Percentiles rank a stretch among this genome's conserved stretches.
Conservation (phyloP, 2,113 vertebrate genomes). For the Callopanchax toddi region DNA sequence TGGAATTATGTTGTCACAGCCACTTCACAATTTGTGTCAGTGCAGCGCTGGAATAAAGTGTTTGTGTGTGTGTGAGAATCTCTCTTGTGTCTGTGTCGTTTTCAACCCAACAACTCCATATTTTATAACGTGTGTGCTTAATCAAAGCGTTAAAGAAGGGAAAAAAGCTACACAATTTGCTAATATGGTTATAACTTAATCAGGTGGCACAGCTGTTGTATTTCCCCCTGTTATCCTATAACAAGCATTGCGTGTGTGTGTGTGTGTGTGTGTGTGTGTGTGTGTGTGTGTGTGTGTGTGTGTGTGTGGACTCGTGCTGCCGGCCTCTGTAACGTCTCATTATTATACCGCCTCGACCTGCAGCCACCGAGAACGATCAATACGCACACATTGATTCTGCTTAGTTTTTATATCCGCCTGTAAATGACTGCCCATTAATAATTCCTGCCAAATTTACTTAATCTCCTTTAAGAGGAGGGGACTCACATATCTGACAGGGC, state of each 20-base stretch:
- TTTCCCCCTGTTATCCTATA: conserved; percentile 42
- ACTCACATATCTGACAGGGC: conserved; percentile 55
- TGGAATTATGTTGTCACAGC: conserved; percentile 87
- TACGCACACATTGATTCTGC: conserved; percentile 80
- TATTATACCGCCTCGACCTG: conserved; percentile 81
- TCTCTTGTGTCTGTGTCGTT: conserved; percentile 71
- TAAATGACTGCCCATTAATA: conserved; percentile 81
- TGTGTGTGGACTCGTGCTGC: conserved; percentile 48
- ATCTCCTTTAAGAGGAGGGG: conserved; percentile 74
- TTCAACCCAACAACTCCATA: conserved; percentile 66
- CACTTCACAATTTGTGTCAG: conserved; percentile 83
- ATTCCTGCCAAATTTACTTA: conserved; percentile 81
- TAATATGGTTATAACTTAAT: conserved; percentile 63
- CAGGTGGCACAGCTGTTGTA: conserved; percentile 56
- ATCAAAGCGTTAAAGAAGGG: conserved; percentile 1
- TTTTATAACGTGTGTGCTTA: conserved; percentile 22
- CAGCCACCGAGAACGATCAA: conserved; percentile 80
- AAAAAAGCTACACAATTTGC: conserved; percentile 25
- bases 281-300: conserved; percentile 31
- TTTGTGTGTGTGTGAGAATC: conserved; percentile 51
- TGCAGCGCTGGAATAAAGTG: conserved; percentile 68
- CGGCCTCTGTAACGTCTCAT: conserved; percentile 77
- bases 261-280: conserved; percentile 24
- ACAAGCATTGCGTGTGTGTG: conserved; percentile 34
- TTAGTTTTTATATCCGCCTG: conserved; percentile 82